phyloP scores from a whole-genome alignment of 2,888 invertebrate genomes.

The Trimorus sp. region DNA sequence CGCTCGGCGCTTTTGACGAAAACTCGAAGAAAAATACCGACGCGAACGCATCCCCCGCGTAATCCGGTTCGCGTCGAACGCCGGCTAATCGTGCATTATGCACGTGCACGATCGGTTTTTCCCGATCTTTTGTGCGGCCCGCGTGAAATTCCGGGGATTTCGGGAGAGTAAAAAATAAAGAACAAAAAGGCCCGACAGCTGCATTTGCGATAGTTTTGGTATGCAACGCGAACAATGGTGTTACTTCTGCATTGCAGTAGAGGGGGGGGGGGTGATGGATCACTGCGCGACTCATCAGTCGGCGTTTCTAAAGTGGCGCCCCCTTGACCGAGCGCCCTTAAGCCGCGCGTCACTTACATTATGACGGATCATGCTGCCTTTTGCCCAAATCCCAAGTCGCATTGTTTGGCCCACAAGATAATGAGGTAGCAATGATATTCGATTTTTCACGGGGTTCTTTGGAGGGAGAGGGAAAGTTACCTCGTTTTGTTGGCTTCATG shows the following conservation, averaged over 20 bases:
- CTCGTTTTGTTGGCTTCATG: no score
- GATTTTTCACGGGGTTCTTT: background rate
- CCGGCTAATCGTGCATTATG: constrained; percentile 42
- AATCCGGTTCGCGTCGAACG: constrained; percentile 13
- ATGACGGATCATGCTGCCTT: constrained; percentile 50
- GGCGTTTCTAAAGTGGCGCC: constrained; percentile 35
- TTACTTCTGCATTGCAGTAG: constrained; percentile 4
- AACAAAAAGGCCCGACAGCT: constrained; percentile 31
- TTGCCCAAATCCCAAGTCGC: background rate
- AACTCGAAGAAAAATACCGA: constrained; percentile 33
- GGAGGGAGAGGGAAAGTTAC: no score
- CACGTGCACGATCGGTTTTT: constrained; percentile 34
- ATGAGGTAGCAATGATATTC: background rate
- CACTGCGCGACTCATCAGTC: background rate
- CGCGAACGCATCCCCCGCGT: constrained; percentile 9
- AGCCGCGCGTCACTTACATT: constrained; percentile 45
- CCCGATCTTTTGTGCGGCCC: constrained; percentile 13
- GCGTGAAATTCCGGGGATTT: constrained; percentile 1
- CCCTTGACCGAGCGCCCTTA: constrained; percentile 43
- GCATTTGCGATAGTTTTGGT: constrained; percentile 52
- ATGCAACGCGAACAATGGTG: constrained; percentile 42
- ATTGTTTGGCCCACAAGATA: no score
- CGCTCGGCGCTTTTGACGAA: constrained; percentile 28
- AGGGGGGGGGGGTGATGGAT: constrained; percentile 49
- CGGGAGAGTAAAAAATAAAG: background rate